These are phyloP conservation scores for Macrosiphum euphorbiae DNA, from an alignment of 2,888 invertebrate species.

Conservation along the genomic window DNA sequence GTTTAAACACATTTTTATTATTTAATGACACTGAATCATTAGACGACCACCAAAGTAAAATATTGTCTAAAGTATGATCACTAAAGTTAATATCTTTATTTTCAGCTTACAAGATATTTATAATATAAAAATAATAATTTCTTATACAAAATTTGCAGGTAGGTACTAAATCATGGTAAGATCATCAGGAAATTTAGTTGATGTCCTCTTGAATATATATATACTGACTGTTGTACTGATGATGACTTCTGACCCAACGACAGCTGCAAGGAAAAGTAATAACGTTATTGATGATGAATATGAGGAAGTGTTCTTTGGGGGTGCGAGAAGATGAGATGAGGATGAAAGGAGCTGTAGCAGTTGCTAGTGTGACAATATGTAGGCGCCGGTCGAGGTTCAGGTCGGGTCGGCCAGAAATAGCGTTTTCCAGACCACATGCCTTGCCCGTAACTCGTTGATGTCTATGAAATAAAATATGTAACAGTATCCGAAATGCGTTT, in stretches of 20 bases:
- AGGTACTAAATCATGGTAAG: not conserved
- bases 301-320: not conserved
- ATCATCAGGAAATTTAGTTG: not conserved
- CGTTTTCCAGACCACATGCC: not conserved
- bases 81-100: not conserved
- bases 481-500: too few relatives aligned
- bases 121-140: not conserved
- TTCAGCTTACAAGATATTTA: not conserved
- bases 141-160: not conserved
- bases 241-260: not conserved
- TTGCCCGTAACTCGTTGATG: not conserved
- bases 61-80: too few relatives aligned
- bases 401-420: not conserved
- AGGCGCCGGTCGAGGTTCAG: not conserved
- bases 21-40: not conserved
- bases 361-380: not conserved
- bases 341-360: not conserved
- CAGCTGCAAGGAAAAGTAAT: not conserved
- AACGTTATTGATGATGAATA: not conserved
- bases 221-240: too few relatives aligned
- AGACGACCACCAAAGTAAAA: not conserved
- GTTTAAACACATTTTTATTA: not conserved
- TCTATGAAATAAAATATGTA: too few relatives aligned
- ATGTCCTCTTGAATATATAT: not conserved
- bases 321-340: not conserved